Evolutionary conservation across 1,140 invertebrate species (phyloP).

Genomic region (Streblospio benedicti): DNA sequence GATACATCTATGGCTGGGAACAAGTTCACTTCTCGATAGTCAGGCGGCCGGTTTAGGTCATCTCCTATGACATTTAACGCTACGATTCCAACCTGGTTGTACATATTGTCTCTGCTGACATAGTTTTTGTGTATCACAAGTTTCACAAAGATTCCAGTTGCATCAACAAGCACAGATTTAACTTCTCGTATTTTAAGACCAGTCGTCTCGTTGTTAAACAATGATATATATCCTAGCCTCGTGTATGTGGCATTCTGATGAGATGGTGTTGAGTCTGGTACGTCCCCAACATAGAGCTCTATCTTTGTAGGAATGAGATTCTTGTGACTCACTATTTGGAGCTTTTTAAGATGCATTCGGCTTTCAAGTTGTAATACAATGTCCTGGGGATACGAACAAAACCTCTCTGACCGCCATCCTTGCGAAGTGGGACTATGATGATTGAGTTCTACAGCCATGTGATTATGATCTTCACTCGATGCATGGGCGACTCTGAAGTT

Average conservation of each 20-base stretch:
- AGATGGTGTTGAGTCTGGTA: slow-evolving; percentile 33
- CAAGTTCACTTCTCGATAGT: too few relatives aligned
- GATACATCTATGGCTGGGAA: too few relatives aligned
- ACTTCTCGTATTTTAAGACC: slow-evolving; percentile 75
- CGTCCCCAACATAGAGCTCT: slow-evolving; percentile 49
- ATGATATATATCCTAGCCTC: slow-evolving; percentile 59
- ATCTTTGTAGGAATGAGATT: slow-evolving; percentile 62
- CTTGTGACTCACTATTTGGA: slow-evolving; percentile 85
- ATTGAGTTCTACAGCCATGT: slow-evolving; percentile 74
- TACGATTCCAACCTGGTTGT: too few relatives aligned
- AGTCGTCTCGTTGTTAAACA: slow-evolving; percentile 71
- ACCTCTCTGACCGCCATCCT: slow-evolving; percentile 73
- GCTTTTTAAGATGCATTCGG: slow-evolving; percentile 65
- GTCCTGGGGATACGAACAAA: slow-evolving; percentile 74
- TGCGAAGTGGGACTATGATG: slow-evolving; percentile 76
- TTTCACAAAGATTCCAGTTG: slow-evolving; percentile 71
- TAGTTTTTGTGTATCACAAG: slow-evolving; percentile 74
- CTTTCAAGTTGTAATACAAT: slow-evolving; percentile 71
- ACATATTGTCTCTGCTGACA: slow-evolving; percentile 61
- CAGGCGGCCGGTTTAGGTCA: too few relatives aligned
- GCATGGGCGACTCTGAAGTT: slow-evolving; percentile 47
- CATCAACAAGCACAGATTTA: slow-evolving; percentile 72
- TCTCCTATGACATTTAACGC: too few relatives aligned
- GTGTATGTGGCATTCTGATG: slow-evolving; percentile 47
- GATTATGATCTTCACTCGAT: slow-evolving; percentile 72